These are phyloP conservation scores for Vandiemenella viatica DNA, from an alignment of 2,888 invertebrate genomes.

Conservation along the genomic window DNA sequence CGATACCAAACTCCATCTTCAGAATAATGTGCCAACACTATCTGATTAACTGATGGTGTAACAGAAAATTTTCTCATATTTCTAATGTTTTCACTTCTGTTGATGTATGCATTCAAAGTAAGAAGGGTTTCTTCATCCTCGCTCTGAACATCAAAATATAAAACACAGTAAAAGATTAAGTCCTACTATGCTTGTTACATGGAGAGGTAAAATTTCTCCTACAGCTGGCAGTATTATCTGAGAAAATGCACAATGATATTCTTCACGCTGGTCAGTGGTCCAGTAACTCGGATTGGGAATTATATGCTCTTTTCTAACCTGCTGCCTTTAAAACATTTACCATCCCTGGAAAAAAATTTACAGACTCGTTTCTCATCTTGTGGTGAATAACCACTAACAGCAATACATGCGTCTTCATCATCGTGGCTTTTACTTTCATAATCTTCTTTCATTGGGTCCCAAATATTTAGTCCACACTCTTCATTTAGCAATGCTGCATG, in stretches of 20 bases:
- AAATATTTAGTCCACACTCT: too few species aligned
- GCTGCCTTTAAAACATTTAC: slow-evolving; percentile 6
- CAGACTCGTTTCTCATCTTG: slow-evolving; percentile 8
- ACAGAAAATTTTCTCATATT: not conserved
- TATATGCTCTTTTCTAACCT: slow-evolving; percentile 4
- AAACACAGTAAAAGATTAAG: not conserved
- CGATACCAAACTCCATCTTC: slow-evolving; percentile 3
- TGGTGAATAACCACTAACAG: slow-evolving; percentile 8
- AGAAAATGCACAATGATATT: not conserved
- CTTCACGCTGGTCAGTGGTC: slow-evolving; percentile 5
- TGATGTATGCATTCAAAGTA: slow-evolving; percentile 2
- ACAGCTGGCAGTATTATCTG: not conserved
- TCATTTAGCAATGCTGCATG: not conserved
- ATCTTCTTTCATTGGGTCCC: slow-evolving; percentile 9
- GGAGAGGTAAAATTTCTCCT: not conserved
- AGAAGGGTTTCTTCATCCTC: not conserved
- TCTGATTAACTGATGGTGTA: slow-evolving; percentile 6
- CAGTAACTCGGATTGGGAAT: slow-evolving; percentile 2
- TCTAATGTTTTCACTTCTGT: not conserved
- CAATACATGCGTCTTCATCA: slow-evolving; percentile 8
- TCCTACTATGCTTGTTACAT: not conserved
- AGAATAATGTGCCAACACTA: slow-evolving; percentile 6
- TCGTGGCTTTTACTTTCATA: slow-evolving; percentile 1
- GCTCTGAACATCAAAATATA: not conserved
- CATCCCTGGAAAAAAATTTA: slow-evolving; percentile 3